These are phyloP conservation scores for Chirona hameri DNA, from an alignment of 2,888 invertebrate species.

Conservation along the genomic window DNA sequence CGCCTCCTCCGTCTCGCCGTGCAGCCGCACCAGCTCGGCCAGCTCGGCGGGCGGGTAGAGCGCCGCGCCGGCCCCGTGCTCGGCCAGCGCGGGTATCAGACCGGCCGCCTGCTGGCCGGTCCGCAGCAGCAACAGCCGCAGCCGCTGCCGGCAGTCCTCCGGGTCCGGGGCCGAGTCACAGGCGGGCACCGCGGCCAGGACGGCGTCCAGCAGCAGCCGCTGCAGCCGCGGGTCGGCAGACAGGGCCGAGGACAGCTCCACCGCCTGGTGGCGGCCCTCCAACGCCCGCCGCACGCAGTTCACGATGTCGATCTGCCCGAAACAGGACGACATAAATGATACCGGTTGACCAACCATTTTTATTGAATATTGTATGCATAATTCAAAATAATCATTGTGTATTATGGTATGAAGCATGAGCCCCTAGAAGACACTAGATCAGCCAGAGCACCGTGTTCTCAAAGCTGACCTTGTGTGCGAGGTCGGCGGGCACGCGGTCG, in stretches of 20 bases:
- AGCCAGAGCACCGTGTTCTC: neutral
- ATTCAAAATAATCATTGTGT: no score
- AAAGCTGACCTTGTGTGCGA: slow-evolving; percentile 6
- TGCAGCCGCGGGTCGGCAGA: neutral
- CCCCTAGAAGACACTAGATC: no score
- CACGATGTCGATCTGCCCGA: neutral
- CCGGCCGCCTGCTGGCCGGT: slow-evolving; percentile 12
- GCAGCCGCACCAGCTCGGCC: slow-evolving; percentile 13
- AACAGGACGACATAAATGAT: no score
- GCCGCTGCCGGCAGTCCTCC: neutral
- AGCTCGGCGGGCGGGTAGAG: neutral
- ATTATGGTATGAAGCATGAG: no score
- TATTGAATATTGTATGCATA: no score
- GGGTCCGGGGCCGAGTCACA: neutral
- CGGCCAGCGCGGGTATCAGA: slow-evolving; percentile 13
- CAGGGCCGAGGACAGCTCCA: neutral
- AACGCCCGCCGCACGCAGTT: slow-evolving; percentile 10
- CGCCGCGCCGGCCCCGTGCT: neutral
- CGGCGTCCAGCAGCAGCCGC: neutral
- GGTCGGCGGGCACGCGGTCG: neutral
- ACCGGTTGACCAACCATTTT: no score
- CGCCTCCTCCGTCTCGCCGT: slow-evolving; percentile 2
- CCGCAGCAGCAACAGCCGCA: neutral
- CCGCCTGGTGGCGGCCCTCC: slow-evolving; percentile 3
- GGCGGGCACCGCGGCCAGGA: slow-evolving; percentile 11